Evolutionary conservation across 2,888 invertebrate genomes (phyloP), one percentile per base, ranked within the genome.

Genomic region (Eudasyphora cyanicolor): DNA sequence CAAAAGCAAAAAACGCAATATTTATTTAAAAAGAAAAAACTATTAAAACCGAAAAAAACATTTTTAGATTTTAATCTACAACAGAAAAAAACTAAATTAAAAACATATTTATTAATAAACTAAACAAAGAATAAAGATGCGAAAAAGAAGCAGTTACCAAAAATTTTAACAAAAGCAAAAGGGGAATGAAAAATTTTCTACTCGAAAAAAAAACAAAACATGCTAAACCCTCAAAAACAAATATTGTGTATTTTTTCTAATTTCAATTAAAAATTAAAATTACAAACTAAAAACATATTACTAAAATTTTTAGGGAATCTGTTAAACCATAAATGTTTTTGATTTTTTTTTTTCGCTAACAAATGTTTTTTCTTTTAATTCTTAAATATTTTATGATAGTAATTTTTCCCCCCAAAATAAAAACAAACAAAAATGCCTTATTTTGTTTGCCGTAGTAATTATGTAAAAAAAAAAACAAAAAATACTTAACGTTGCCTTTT

Each of bases 81-180:
- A 54, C 35, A 77, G 49, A 80, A 69, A 73, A 10, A 74, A 62
- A 80, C 69, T 70, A 12, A 57, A 27, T n/a, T n/a, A 71, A 54
- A 74, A 29, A 60, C 71, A 60, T 79, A 79, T 79, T 82, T 79
- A 82, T 57, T 73, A 84, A n/a, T n/a, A n/a, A n/a, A 80, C 35
- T 73, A 74, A 67, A 82, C 21, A 62, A 69, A 69, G 60, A n/a
- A n/a, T n/a, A n/a, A n/a, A n/a, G n/a, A 78, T 71, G 51, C 27
- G 42, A 76, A 42, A 49, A 74, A 67, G 78, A 86, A 85, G 85
- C 85, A 80, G 85, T 86, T 85, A 86, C 86, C 86, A 85, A 86
- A 86, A 83, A 85, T 57, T 49, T 60, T 27, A 57, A 76, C 24
- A 82, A 77, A 38, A 35, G 51, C 42, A 67, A 45, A 73, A 57